Base-by-base conservation (phyloP, 2,888 invertebrate genomes). In the Ectobius pallidus region DNA sequence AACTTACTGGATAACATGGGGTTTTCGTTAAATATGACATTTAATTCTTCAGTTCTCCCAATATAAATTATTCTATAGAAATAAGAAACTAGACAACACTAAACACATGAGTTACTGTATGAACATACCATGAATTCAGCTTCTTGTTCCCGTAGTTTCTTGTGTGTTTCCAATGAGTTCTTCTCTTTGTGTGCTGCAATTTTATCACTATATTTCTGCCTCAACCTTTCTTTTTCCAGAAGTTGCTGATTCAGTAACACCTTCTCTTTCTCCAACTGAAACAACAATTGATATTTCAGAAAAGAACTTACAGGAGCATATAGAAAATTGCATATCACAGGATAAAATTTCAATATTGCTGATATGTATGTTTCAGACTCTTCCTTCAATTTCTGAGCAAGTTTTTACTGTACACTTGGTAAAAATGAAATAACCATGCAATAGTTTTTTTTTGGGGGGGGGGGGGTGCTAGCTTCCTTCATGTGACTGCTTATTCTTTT, bases 171-270 rank as follows among this genome's bases (percentile, higher is more conserved):
- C 25, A 58, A 30, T 58, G 58, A n/a, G 18, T 30, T 46, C 46
- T n/a, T 65, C 18, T 93, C 93, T 73, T 91, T 91, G 81, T 93
- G 92, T 0, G 87, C 87, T 0, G 90, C 92, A 30, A 93, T 87
- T 77, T 85, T 85, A 18, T 79, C 80, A 39, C 82, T 82, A 74
- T 83, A 83, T 73, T 81, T 84, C 73, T 83, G 82, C 76, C 85
- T 86, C 25, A 86, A 81, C 76, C 84, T 82, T 71, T 87, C 86
- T 72, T 85, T 86, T 76, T 88, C 87, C 42, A 84, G 81, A 68
- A 84, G 80, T 74, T 84, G 83, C 75, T 86, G 84, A 58, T 30
- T 22, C 0, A 87, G 79, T 42, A 82, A 83, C 81, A 84, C 81
- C 68, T 86, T 85, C 76, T 85, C 84, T 72, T 86, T 85, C 73